Evolutionary conservation across 2,113 vertebrate genomes (phyloP).

Genomic region (Clarias magur): DNA sequence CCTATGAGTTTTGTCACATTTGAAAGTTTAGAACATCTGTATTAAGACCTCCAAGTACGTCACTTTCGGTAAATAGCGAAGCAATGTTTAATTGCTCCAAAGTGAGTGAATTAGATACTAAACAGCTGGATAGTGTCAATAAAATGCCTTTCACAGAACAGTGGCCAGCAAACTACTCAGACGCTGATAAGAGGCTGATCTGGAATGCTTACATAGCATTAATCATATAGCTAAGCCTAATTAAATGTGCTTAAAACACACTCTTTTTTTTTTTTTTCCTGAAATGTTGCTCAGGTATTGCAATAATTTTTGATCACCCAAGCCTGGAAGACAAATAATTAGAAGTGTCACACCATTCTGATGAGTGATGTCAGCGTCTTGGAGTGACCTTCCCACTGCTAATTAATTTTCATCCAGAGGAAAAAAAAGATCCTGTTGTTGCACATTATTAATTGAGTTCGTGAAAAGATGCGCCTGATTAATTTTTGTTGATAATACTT

Average conservation of each 20-base stretch:
- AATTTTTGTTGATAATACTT: slow-evolving; percentile 99
- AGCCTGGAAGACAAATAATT: slow-evolving; percentile 99
- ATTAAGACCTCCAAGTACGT: slow-evolving; percentile 75
- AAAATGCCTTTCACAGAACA: slow-evolving; percentile 87
- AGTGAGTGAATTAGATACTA: slow-evolving; percentile 77
- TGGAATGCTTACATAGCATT: slow-evolving; percentile 94
- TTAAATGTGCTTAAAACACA: slow-evolving; percentile 99
- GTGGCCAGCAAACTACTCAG: slow-evolving; percentile 94
- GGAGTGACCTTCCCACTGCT: slow-evolving; percentile 99
- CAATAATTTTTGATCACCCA: slow-evolving; percentile 99
- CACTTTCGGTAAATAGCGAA: slow-evolving; percentile 67
- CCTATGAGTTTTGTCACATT: slow-evolving; percentile 63
- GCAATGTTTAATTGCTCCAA: slow-evolving; percentile 75
- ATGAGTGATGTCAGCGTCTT: slow-evolving; percentile 99
- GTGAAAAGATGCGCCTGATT: slow-evolving; percentile 99
- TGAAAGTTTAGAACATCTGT: slow-evolving; percentile 72
- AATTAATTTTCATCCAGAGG: slow-evolving; percentile 99
- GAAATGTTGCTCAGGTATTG: slow-evolving; percentile 99
- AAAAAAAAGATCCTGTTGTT: slow-evolving; percentile 97
- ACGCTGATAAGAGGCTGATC: slow-evolving; percentile 96
- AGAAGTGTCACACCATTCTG: slow-evolving; percentile 99
- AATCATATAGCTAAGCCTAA: slow-evolving; percentile 99
- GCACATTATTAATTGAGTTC: slow-evolving; percentile 99
- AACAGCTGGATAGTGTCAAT: slow-evolving; percentile 79
- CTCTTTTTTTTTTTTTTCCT: slow-evolving; percentile 85